Evolutionary conservation across 1,140 invertebrate species (phyloP).

Genomic region (Drosophila varians): DNA sequence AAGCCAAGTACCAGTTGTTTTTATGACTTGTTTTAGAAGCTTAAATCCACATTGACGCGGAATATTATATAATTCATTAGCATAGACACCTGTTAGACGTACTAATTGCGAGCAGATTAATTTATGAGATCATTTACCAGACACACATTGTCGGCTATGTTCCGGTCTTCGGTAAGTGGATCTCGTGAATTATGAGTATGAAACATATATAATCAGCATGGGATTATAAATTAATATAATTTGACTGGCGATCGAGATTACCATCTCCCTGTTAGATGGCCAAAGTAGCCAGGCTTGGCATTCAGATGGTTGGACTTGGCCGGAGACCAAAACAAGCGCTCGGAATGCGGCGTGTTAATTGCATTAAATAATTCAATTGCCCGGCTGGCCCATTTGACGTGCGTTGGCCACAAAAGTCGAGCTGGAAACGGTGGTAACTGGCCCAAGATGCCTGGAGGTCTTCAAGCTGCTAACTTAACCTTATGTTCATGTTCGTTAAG

Average conservation of each 20-base stretch:
- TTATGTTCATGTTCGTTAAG: slow-evolving; percentile 34
- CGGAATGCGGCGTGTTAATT: slow-evolving; percentile 45
- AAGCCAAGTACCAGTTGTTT: not conserved
- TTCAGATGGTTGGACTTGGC: slow-evolving; percentile 20
- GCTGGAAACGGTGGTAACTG: slow-evolving; percentile 4
- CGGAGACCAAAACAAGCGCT: slow-evolving; percentile 19
- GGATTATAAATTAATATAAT: not conserved
- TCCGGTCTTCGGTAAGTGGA: slow-evolving; percentile 6
- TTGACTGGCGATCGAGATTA: not conserved
- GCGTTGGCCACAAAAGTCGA: slow-evolving; percentile 1
- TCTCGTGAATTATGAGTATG: not conserved
- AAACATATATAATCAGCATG: not conserved
- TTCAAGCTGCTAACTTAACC: slow-evolving; percentile 33
- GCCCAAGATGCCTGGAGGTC: slow-evolving; percentile 32
- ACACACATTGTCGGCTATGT: not conserved
- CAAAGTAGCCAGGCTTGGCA: not conserved
- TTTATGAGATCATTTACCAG: slow-evolving; percentile 9
- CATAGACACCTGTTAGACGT: slow-evolving; percentile 37
- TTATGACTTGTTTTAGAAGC: slow-evolving; percentile 16
- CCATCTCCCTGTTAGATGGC: not conserved
- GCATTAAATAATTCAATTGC: slow-evolving; percentile 35
- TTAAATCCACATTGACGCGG: not conserved
- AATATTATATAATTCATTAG: slow-evolving; percentile 27
- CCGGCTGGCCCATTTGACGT: slow-evolving; percentile 37
- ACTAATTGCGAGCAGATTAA: slow-evolving; percentile 19